phyloP scores from a whole-genome alignment of 2,113 vertebrate species.

The Hydrochoerus hydrochaeris region DNA sequence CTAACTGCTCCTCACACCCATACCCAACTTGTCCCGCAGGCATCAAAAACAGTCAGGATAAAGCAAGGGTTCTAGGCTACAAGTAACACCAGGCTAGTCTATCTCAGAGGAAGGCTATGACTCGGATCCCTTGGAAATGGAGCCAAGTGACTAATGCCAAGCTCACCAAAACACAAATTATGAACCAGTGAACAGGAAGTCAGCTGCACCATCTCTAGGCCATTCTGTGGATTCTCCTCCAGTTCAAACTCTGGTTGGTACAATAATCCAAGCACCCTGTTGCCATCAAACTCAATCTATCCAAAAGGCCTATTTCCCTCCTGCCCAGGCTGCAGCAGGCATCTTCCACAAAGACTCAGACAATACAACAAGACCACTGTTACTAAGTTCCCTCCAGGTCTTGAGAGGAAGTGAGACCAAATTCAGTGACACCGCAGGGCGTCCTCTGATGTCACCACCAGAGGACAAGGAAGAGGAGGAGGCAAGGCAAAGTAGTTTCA shows the following conservation, averaged over 20 bases:
- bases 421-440: neutral
- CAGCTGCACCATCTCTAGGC: neutral
- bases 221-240: neutral
- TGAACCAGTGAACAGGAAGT: neutral
- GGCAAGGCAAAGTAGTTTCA: neutral
- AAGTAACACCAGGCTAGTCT: neutral
- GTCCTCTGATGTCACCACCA: neutral
- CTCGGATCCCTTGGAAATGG: neutral
- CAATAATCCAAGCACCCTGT: neutral
- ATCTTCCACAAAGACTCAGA: neutral
- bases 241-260: neutral
- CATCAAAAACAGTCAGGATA: neutral
- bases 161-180: neutral
- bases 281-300: constrained; percentile 2
- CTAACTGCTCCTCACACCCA: neutral
- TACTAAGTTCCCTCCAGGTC: neutral
- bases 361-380: neutral
- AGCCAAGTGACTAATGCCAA: neutral
- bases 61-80: neutral
- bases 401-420: neutral
- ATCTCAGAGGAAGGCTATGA: neutral
- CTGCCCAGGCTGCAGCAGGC: neutral
- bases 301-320: neutral
- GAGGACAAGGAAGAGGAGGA: neutral
- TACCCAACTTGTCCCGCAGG: neutral